Percentiles rank a stretch among this genome's conserved stretches.
phyloP scores from a whole-genome alignment of 2,113 vertebrate genomes.

The Aspiorhynchus laticeps region DNA sequence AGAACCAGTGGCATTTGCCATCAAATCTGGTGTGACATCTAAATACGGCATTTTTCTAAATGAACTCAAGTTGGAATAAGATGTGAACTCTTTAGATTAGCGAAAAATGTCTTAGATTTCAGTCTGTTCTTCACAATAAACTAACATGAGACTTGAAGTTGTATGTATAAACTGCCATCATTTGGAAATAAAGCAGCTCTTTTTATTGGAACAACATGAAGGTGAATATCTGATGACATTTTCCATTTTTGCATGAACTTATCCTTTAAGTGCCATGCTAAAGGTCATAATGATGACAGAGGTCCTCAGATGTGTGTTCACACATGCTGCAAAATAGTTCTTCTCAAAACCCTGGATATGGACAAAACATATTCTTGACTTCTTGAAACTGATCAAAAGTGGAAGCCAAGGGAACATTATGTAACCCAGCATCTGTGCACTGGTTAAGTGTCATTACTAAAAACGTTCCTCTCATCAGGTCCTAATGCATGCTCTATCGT shows the following conservation, averaged over 20 bases:
- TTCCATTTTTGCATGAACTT: not conserved
- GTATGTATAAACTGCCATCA: not conserved
- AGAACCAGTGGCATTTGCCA: not conserved
- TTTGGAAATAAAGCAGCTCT: not conserved
- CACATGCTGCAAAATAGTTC: not conserved
- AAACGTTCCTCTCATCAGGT: not conserved
- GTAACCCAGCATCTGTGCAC: conserved; percentile 11
- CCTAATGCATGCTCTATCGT: not conserved
- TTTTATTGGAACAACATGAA: not conserved
- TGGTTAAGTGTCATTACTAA: not conserved
- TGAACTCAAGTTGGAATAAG: not conserved
- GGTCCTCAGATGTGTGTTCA: not conserved
- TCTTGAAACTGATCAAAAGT: not conserved
- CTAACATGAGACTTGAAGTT: not conserved
- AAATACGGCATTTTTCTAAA: not conserved
- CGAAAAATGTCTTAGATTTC: not conserved
- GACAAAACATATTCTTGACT: not conserved
- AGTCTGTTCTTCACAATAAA: not conserved
- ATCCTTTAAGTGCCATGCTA: not conserved
- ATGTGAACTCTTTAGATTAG: not conserved
- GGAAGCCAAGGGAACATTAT: conserved; percentile 14
- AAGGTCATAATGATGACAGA: not conserved
- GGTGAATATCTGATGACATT: not conserved
- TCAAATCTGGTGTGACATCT: not conserved
- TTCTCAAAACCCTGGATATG: not conserved